Evolutionary conservation across 2,797 vertebrate species (phyloP), one percentile per base, ranked within the genome.

Genomic region (Falco cherrug): DNA sequence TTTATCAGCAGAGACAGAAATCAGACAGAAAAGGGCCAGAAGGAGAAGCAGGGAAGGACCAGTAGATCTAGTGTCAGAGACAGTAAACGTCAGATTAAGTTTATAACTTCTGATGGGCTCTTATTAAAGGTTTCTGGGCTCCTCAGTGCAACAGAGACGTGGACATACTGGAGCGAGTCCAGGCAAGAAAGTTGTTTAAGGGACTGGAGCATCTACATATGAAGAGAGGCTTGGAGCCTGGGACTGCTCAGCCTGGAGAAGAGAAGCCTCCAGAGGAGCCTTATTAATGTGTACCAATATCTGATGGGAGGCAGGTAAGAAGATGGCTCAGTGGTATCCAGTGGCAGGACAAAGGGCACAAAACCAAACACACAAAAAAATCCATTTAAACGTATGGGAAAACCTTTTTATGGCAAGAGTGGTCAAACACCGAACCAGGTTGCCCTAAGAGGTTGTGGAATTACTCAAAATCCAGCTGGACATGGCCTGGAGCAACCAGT

Each of bases 1-100:
- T 83, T 89, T 70, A 74, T 87, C 84, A 93, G 60, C 84, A 87
- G 43, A 90, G 80, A 61, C 43, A 57, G 65, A 85, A 25, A 78
- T 47, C 50, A 73, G 87, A 25, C 19, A 77, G 70, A 82, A 87
- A 73, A 80, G 25, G 67, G 7, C 37, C 83, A 80, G 71, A 41
- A 93, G 35, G 24, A 90, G 37, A 86, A 25, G 50, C 21, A 84
- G 51, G 45, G 47, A n/a, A 87, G 61, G 71, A 84, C 15, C 41
- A 54, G 41, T 26, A 96, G 64, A 54, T 35, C 29, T 41, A 18
- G 9, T 43, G 29, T 43, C 71, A 63, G 43, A 76, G 35, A 35
- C 25, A 50, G 16, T n/a, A 18, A n/a, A 60, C 28, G 33, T 50
- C 37, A 70, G 45, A 51, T 43, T 48, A 48, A 60, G 43, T 47